phyloP scores from a whole-genome alignment of 2,797 vertebrate genomes.

The Acomys russatus region DNA sequence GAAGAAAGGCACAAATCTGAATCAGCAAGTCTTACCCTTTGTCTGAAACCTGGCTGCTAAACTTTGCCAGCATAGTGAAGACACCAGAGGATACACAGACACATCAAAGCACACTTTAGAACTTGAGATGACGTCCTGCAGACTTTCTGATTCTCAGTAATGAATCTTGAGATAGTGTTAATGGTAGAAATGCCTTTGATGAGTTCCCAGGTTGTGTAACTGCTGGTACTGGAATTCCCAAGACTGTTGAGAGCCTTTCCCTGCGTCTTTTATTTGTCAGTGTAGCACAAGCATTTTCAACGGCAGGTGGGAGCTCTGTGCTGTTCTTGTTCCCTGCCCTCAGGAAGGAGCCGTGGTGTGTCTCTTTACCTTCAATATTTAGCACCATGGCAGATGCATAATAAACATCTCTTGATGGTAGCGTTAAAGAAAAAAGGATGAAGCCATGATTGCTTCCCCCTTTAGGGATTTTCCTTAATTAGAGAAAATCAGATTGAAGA shows the following conservation, averaged over 20 bases:
- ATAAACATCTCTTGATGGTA: conserved; percentile 1
- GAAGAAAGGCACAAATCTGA: conserved; percentile 35
- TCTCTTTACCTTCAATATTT: background rate
- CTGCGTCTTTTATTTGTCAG: background rate
- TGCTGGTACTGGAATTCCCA: background rate
- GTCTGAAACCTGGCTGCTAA: background rate
- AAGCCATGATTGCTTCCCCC: background rate
- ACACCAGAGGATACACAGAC: background rate
- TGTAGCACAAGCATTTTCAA: background rate
- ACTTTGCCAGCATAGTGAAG: background rate
- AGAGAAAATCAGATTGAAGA: background rate
- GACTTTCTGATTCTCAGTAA: background rate
- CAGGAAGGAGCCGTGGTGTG: background rate
- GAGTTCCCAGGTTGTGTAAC: background rate
- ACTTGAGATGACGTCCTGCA: background rate
- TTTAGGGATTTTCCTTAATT: background rate
- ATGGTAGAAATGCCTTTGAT: conserved; percentile 35
- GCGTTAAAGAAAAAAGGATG: conserved; percentile 21
- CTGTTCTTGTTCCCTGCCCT: background rate
- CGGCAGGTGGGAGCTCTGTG: background rate
- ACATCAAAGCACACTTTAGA: background rate
- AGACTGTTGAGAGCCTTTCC: background rate
- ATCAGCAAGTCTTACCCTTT: background rate
- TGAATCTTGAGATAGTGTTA: conserved; percentile 35
- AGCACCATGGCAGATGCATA: background rate